Evolutionary conservation across 2,888 invertebrate genomes (phyloP).

Genomic region (Sceliomorpha sp.): DNA sequence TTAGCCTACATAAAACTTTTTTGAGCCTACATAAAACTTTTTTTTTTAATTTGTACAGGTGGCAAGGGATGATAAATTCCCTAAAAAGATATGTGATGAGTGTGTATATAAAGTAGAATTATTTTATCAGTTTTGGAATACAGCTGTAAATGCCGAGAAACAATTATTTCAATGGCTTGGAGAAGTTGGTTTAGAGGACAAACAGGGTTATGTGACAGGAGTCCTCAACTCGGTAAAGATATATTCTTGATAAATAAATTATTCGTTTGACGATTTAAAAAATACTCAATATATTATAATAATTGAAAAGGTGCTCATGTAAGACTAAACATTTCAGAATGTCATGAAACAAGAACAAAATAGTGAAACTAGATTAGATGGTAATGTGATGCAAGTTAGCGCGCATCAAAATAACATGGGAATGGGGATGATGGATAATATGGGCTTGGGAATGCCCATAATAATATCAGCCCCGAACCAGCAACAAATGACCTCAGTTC

Average conservation of each 20-base stretch:
- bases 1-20: no score
- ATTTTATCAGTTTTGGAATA: conserved; percentile 87
- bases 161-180: conserved; percentile 81
- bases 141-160: conserved; percentile 85
- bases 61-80: conserved; percentile 85
- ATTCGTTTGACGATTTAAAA: neutral
- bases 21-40: no score
- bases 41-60: conserved; percentile 81
- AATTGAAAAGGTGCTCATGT: no score
- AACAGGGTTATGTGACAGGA: conserved; percentile 73
- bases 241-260: conserved; percentile 2
- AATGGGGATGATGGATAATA: conserved; percentile 76
- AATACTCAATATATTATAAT: no score
- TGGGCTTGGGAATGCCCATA: conserved; percentile 73
- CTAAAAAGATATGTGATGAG: conserved; percentile 87
- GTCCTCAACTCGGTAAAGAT: conserved; percentile 71
- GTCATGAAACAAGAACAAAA: conserved; percentile 74
- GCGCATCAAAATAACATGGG: conserved; percentile 74
- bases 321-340: conserved; percentile 66
- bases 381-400: conserved; percentile 71
- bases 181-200: conserved; percentile 72
- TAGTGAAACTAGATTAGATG: conserved; percentile 75
- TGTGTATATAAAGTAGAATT: conserved; percentile 87
- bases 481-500: conserved; percentile 77
- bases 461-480: conserved; percentile 69